Evolutionary conservation across 2,888 invertebrate genomes (phyloP), one percentile per base, ranked within the genome.

Genomic region (Ophion costatus): DNA sequence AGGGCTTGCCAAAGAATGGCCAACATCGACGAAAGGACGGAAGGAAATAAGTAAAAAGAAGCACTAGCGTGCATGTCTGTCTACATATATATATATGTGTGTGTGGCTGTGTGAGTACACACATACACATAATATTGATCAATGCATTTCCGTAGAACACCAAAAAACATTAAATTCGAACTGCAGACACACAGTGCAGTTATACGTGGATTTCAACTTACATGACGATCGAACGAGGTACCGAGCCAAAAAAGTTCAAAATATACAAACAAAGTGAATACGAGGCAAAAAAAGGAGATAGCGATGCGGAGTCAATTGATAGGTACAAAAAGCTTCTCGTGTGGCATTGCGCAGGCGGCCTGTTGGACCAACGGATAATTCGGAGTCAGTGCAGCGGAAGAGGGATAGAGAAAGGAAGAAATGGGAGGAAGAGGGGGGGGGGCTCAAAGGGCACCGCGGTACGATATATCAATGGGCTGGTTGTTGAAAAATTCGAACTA

Each of bases 381-480:
- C 92, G 92, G 92, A 92, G 91, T 89, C 90, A 82, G 89, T 88
- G 80, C 75, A 85, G 78, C 78, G 45, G 2, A 24, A 75, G 14
- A 17, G 17, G 63, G 86, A 80, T 29, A 64, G 85, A 85, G 78
- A 74, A 87, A 71, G 84, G 73, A 80, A 78, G 85, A 38, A 66
- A 66, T 17, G 78, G 80, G 69, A 63, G 20, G 29, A 86, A 84
- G 73, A 80, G 70, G 84, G 79, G 86, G 45, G 74, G 63, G 74
- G 84, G 87, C 90, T 93, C 93, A 93, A 93, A 93, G 93, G 93
- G 92, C 92, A 93, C 80, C 93, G 93, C 93, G 92, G 90, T 89
- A 92, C 93, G 93, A 93, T 93, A 93, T 93, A 93, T 93, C 93
- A 93, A 93, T 93, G 93, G 92, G 91, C 92, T 90, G 93, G 91